Conservation (phyloP, 2,888 invertebrate genomes). For the Conops quadrifasciatus region DNA sequence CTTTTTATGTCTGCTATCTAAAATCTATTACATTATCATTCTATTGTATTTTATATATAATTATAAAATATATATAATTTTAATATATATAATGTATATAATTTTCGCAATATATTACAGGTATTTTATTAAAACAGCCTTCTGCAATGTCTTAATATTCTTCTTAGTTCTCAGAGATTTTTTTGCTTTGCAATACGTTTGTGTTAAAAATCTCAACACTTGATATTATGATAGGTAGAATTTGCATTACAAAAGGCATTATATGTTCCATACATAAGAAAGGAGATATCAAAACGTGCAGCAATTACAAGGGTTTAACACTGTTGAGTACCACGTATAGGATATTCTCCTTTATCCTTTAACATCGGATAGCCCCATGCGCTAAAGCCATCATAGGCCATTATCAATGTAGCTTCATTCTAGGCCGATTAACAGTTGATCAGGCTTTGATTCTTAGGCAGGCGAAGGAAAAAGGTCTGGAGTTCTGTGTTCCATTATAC, state of each 20-base stretch:
- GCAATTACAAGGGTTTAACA: constrained; percentile 3
- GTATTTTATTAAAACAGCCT: too few species aligned
- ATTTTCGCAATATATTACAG: too few species aligned
- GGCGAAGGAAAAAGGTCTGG: not conserved
- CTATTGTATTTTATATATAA: too few species aligned
- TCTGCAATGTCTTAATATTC: too few species aligned
- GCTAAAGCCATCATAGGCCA: not conserved
- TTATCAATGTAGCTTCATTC: not conserved
- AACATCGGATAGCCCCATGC: not conserved
- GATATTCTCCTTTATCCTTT: not conserved
- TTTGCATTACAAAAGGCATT: constrained; percentile 7
- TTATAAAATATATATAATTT: too few species aligned
- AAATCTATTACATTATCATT: too few species aligned
- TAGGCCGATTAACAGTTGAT: not conserved
- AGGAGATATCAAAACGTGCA: constrained; percentile 12
- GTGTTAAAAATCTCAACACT: too few species aligned
- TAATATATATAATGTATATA: too few species aligned
- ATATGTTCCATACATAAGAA: constrained; percentile 5
- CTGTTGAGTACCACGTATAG: not conserved
- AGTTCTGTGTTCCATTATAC: not conserved
- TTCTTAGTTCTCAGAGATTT: too few species aligned
- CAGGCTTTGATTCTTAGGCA: not conserved
- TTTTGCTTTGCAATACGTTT: too few species aligned
- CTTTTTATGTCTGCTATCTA: too few species aligned
- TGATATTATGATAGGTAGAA: too few species aligned